A percentile compares a stretch with the other conserved stretches of the same genome.
Conservation (phyloP, 1,140 invertebrate species). For the Eupristina koningsbergeri region DNA sequence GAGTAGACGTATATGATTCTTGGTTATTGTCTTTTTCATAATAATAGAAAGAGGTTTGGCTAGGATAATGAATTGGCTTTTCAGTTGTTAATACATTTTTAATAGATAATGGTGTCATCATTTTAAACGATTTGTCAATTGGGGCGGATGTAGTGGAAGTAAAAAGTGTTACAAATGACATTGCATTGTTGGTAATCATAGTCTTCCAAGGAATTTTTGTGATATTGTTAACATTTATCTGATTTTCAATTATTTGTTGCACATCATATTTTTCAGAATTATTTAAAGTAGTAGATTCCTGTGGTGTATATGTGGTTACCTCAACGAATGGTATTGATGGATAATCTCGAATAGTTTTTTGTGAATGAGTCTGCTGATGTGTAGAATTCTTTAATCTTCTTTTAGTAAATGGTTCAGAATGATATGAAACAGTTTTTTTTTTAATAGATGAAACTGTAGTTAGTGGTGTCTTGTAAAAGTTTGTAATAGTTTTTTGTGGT, state of each 20-base stretch:
- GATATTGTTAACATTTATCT: conserved; percentile 53
- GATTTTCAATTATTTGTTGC: conserved; percentile 53
- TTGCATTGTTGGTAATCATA: conserved; percentile 71
- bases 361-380: not conserved
- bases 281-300: conserved; percentile 57
- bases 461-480: conserved; percentile 68
- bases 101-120: conserved; percentile 62
- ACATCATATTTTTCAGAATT: conserved; percentile 51
- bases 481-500: conserved; percentile 66
- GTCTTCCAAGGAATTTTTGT: conserved; percentile 59
- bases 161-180: conserved; percentile 75
- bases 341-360: conserved; percentile 1
- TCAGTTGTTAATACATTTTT: conserved; percentile 56
- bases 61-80: conserved; percentile 52
- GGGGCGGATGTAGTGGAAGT: conserved; percentile 74
- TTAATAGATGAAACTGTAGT: conserved; percentile 56
- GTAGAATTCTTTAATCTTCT: conserved; percentile 56
- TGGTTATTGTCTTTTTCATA: conserved; percentile 67
- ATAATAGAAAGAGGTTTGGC: conserved; percentile 69
- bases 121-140: conserved; percentile 66
- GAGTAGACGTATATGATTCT: conserved; percentile 50
- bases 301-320: conserved; percentile 55
- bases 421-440: conserved; percentile 55
- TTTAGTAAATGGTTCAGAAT: conserved; percentile 58
- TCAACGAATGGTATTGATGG: conserved; percentile 50